These are phyloP conservation scores for Apostichopus japonicus DNA, from an alignment of 35 echinoderm and acorn worm genomes.

Conservation along the genomic window DNA sequence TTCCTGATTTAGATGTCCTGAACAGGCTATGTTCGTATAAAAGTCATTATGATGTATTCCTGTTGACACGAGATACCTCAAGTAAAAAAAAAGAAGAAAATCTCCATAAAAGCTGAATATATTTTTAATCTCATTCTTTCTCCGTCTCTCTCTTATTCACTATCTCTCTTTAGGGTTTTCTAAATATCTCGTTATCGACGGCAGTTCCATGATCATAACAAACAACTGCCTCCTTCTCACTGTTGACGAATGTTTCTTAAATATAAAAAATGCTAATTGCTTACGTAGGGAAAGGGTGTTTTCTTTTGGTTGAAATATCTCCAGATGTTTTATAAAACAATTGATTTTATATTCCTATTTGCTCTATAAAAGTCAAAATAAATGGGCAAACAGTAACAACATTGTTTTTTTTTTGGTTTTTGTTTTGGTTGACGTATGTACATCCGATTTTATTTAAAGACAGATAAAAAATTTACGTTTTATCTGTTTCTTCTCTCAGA, in stretches of 20 bases:
- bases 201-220: not conserved
- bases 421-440: no score
- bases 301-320: not conserved
- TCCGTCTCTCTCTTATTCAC: not conserved
- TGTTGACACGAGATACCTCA: not conserved
- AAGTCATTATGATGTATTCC: not conserved
- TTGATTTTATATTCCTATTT: conserved; percentile 17
- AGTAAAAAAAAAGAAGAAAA: not conserved
- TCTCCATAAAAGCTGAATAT: not conserved
- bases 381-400: not conserved
- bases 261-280: not conserved
- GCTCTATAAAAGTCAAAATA: not conserved
- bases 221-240: no score
- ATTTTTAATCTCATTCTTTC: not conserved
- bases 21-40: not conserved
- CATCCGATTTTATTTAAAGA: no score
- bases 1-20: no score
- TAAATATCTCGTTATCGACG: not conserved
- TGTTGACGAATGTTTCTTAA: not conserved
- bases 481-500: no score
- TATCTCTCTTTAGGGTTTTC: not conserved
- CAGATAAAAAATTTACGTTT: no score
- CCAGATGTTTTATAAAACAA: conserved; percentile 21
- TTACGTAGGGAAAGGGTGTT: not conserved
- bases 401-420: no score